Evolutionary conservation across 2,888 invertebrate genomes (phyloP).

Genomic region (Diabrotica balteata): DNA sequence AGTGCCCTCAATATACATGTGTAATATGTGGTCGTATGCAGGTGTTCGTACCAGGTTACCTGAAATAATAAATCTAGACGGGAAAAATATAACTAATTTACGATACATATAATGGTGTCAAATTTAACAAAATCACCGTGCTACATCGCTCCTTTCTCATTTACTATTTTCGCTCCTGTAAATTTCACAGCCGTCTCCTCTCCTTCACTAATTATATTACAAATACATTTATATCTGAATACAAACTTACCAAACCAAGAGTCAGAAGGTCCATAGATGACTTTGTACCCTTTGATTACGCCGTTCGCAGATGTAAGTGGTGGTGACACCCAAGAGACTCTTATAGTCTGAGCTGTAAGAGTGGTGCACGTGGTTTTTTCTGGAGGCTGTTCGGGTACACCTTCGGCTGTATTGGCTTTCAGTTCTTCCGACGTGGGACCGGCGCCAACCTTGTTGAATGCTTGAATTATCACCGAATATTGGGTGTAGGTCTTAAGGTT

Average conservation of each 20-base stretch:
- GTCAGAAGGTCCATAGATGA: conserved; percentile 89
- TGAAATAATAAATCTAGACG: no score
- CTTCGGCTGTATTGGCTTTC: conserved; percentile 93
- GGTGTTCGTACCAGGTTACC: no score
- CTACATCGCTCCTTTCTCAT: no score
- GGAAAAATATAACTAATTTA: no score
- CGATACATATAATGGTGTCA: no score
- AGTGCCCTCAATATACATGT: no score
- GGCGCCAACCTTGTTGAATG: conserved; percentile 92
- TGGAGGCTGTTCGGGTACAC: conserved; percentile 89
- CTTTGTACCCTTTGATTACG: conserved; percentile 94
- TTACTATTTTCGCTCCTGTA: no score
- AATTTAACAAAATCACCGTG: no score
- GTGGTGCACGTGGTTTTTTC: conserved; percentile 92
- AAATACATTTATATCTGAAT: no score
- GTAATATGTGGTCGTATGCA: no score
- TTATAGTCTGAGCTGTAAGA: conserved; percentile 91
- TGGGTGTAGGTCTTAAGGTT: conserved; percentile 84
- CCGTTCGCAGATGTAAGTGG: conserved; percentile 92
- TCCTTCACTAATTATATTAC: no score
- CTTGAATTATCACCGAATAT: conserved; percentile 94
- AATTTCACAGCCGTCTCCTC: no score
- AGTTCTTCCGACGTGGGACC: conserved; percentile 90
- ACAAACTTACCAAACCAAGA: conserved; percentile 82
- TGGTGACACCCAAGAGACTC: conserved; percentile 94